These are phyloP conservation scores for Mionectes macconnelli DNA, from an alignment of 2,113 vertebrate genomes.

Conservation along the genomic window DNA sequence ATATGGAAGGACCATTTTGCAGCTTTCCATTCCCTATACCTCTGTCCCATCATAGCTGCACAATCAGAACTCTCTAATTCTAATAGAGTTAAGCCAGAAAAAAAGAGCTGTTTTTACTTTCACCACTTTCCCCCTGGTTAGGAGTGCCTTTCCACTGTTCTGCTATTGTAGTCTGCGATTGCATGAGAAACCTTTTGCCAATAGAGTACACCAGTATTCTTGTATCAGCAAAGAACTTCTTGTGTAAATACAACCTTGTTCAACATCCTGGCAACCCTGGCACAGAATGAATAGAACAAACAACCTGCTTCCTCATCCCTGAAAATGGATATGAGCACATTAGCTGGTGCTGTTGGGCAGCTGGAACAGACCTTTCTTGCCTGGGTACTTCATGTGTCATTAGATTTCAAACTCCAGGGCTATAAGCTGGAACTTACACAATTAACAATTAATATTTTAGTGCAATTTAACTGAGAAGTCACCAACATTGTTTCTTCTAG, in stretches of 20 bases:
- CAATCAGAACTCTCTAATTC: neutral
- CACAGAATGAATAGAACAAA: slow-evolving; percentile 28
- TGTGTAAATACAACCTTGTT: slow-evolving; percentile 23
- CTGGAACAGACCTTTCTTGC: neutral
- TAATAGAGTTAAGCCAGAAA: neutral
- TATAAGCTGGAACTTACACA: neutral
- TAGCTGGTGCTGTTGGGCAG: neutral
- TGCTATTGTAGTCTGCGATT: neutral
- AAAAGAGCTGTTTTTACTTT: neutral
- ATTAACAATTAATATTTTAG: neutral
- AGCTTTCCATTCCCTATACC: neutral
- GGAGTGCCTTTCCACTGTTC: neutral
- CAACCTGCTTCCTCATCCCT: slow-evolving; percentile 24
- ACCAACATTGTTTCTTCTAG: neutral
- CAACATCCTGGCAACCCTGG: slow-evolving; percentile 42
- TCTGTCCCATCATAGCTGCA: neutral
- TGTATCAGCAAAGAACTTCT: slow-evolving; percentile 10
- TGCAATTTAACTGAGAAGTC: neutral
- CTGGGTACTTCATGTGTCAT: neutral
- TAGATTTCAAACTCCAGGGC: neutral
- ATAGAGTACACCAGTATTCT: neutral
- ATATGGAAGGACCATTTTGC: neutral
- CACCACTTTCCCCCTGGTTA: neutral
- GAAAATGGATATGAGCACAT: slow-evolving; percentile 15
- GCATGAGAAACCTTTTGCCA: neutral